Evolutionary conservation across 2,113 vertebrate species (phyloP).

Genomic region (Trinectes maculatus): DNA sequence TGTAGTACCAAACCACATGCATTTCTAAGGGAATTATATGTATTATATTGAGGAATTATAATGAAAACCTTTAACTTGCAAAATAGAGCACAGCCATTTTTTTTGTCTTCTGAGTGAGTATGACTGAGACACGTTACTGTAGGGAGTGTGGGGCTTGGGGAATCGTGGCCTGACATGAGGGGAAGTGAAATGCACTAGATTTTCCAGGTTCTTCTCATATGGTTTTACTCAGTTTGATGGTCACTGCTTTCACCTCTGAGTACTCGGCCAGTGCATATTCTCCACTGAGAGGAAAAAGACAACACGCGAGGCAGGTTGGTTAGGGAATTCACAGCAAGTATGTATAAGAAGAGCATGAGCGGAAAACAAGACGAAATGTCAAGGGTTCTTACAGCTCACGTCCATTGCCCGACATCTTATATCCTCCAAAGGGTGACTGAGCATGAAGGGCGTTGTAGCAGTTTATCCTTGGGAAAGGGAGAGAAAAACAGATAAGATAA

Average conservation of each 20-base stretch:
- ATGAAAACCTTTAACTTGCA: neutral
- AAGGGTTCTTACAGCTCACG: slow-evolving; percentile 90
- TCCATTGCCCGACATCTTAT: slow-evolving; percentile 96
- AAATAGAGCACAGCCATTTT: neutral
- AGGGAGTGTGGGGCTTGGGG: slow-evolving; percentile 6
- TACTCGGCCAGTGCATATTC: slow-evolving; percentile 94
- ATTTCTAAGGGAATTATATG: too few species aligned
- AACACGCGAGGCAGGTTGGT: slow-evolving; percentile 6
- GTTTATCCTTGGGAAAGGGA: slow-evolving; percentile 86
- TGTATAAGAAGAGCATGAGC: neutral
- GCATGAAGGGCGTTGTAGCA: slow-evolving; percentile 94
- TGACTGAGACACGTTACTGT: neutral
- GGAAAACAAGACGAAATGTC: neutral
- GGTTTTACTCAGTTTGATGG: slow-evolving; percentile 90
- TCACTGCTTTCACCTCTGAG: slow-evolving; percentile 93
- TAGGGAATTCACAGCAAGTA: neutral
- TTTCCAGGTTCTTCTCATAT: slow-evolving; percentile 73
- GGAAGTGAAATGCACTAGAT: neutral
- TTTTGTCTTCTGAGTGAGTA: neutral
- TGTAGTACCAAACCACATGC: neutral
- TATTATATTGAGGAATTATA: neutral
- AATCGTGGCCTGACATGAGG: neutral
- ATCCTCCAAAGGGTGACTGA: slow-evolving; percentile 93
- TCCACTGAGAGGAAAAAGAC: slow-evolving; percentile 81
- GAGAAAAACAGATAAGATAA: neutral